A percentile compares a stretch with the other conserved stretches of the same genome.
phyloP scores from a whole-genome alignment of 2,888 invertebrate genomes.

The Hyposoter dolosus region DNA sequence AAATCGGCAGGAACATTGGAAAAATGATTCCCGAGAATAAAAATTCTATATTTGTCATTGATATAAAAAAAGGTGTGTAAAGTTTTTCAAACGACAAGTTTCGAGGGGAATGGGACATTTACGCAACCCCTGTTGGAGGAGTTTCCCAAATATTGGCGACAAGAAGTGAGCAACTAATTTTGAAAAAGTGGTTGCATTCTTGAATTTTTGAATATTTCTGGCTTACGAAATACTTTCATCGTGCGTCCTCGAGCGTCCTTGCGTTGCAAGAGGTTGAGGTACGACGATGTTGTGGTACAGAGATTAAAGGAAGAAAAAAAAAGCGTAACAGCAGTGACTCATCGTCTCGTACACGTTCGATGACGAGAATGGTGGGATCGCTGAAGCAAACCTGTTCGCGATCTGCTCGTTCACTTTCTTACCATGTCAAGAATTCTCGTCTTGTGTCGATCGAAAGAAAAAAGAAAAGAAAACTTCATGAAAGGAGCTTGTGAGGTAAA shows the following conservation, averaged over 20 bases:
- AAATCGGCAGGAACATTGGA: neutral
- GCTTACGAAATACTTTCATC: conserved; percentile 3
- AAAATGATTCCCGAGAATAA: neutral
- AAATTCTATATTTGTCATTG: neutral
- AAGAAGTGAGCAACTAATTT: neutral
- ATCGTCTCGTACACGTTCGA: conserved; percentile 43
- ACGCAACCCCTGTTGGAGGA: neutral
- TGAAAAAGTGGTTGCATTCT: neutral
- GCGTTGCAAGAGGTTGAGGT: conserved; percentile 59
- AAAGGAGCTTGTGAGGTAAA: conserved; percentile 23
- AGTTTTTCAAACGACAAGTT: neutral
- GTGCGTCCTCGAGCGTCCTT: conserved; percentile 65
- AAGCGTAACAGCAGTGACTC: conserved; percentile 51
- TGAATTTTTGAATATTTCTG: neutral
- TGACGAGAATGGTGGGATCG: conserved; percentile 19
- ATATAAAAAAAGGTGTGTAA: neutral
- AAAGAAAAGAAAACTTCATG: conserved; percentile 26
- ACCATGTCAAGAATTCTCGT: conserved; percentile 41
- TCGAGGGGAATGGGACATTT: neutral
- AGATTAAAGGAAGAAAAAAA: conserved; percentile 40
- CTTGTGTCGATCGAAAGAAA: conserved; percentile 22
- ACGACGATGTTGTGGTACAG: conserved; percentile 55
- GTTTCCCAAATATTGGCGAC: neutral
- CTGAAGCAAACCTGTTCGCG: conserved; percentile 46
- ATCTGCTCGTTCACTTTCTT: conserved; percentile 38